Base-by-base conservation (phyloP, 2,888 invertebrate genomes). In the Agonopterix arenella region DNA sequence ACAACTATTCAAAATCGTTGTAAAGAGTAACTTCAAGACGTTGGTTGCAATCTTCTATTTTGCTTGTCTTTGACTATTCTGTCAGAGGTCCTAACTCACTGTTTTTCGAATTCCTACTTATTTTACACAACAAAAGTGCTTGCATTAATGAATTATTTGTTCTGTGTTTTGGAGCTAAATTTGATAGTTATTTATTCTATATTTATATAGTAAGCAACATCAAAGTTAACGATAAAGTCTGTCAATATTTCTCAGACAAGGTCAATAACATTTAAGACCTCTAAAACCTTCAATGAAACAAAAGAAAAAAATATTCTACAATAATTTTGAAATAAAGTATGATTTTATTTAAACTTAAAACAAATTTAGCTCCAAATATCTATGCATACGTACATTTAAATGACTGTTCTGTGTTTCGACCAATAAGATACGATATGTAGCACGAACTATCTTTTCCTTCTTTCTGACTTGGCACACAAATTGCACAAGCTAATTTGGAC, bases 361-460 rank as follows among this genome's bases (percentile, higher is more conserved):
- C 62, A 73, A 66, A 57, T 67, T 62, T 55, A 51, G 65, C 70
- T 76, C 60, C 62, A 60, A 65, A 59, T 73, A 61, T 66, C 52
- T 74, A 72, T 75, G 75, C 76, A 73, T 79, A 60, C 59, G 58
- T 59, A 70, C 54, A 64, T 68, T 66, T 69, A 55, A 56, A 51
- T 72, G 62, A 74, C 60, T 84, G 73, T 84, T 80, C 64, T 73
- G 56, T 83, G 75, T 86, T 65, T 70, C 73, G 83, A 84, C 86
- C 86, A 84, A 84, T 52, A 79, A 86, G 85, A 83, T 84, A 72
- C 70, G 69, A 75, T 62, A 61, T 77, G 67, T 69, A 79, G 83
- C 85, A 85, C 86, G 70, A 61, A 58, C 72, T 76, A 45, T 76
- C 70, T 76, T 75, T 67, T 28, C 28, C 28, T 28, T 60, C 67